A percentile compares a stretch with the other conserved stretches of the same genome.
Conservation (phyloP, 2,888 invertebrate species). For the Lithophane ornitopus region DNA sequence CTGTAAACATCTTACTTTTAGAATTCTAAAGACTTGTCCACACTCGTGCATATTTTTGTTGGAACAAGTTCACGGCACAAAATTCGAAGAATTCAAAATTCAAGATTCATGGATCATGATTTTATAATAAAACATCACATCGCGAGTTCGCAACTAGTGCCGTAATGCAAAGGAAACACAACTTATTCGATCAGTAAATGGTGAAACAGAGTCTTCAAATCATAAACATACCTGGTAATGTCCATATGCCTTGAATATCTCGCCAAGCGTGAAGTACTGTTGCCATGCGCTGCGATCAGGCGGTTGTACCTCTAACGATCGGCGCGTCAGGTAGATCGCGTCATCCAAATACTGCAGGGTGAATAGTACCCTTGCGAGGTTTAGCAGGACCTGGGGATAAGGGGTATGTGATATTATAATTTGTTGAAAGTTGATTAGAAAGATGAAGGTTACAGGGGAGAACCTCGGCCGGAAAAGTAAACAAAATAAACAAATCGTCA, state of each 20-base stretch:
- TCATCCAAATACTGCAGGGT: slow-evolving; percentile 97
- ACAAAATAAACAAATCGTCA: not conserved
- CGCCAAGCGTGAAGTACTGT: slow-evolving; percentile 97
- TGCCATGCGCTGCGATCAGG: slow-evolving; percentile 97
- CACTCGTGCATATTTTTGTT: not conserved
- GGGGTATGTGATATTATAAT: not conserved
- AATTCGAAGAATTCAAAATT: not conserved
- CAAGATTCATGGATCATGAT: not conserved
- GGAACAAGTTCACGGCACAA: not conserved
- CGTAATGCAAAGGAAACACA: not conserved
- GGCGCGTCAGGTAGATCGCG: slow-evolving; percentile 96
- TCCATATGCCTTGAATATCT: slow-evolving; percentile 97
- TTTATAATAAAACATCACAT: not conserved
- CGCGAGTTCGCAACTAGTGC: too few relatives aligned
- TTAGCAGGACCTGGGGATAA: slow-evolving; percentile 92
- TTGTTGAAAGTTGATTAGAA: not conserved
- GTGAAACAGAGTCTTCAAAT: not conserved
- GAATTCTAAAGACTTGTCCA: not conserved
- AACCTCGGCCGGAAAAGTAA: too few relatives aligned
- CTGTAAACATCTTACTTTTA: not conserved
- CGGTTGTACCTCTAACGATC: slow-evolving; percentile 96
- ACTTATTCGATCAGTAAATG: not conserved
- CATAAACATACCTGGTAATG: slow-evolving; percentile 91
- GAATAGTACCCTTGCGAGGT: slow-evolving; percentile 95
- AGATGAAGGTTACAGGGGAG: not conserved